These are phyloP conservation scores for Stegastes partitus DNA, from an alignment of 2,113 vertebrate species.

Conservation along the genomic window DNA sequence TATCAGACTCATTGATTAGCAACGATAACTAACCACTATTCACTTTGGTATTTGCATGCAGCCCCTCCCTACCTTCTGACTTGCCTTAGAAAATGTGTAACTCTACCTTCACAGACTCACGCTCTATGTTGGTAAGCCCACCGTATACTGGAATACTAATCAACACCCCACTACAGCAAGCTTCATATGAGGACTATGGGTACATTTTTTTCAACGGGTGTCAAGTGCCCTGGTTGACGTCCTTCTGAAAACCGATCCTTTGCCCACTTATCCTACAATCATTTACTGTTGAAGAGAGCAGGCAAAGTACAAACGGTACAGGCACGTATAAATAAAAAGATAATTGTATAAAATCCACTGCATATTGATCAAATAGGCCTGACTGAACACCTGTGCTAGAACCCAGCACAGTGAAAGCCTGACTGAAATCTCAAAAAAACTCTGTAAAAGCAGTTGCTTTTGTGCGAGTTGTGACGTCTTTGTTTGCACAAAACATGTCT, in stretches of 20 bases:
- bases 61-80: too few relatives aligned
- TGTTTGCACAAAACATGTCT: neutral
- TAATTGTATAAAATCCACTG: neutral
- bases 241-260: neutral
- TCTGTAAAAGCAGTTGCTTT: neutral
- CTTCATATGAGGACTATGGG: too few relatives aligned
- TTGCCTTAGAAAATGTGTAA: too few relatives aligned
- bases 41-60: too few relatives aligned
- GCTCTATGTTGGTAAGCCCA: too few relatives aligned
- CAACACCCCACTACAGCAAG: too few relatives aligned
- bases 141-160: too few relatives aligned
- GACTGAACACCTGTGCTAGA: neutral
- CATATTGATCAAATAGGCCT: neutral
- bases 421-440: neutral
- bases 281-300: neutral
- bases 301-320: neutral
- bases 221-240: too few relatives aligned
- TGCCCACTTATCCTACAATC: neutral
- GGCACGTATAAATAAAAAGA: neutral
- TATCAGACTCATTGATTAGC: too few relatives aligned
- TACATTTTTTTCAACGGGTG: too few relatives aligned
- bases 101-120: too few relatives aligned
- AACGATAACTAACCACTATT: too few relatives aligned
- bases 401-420: constrained; percentile 11
- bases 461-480: neutral